Evolutionary conservation across 2,888 invertebrate genomes (phyloP), one percentile per base, ranked within the genome.

Genomic region (Synergus itoensis): DNA sequence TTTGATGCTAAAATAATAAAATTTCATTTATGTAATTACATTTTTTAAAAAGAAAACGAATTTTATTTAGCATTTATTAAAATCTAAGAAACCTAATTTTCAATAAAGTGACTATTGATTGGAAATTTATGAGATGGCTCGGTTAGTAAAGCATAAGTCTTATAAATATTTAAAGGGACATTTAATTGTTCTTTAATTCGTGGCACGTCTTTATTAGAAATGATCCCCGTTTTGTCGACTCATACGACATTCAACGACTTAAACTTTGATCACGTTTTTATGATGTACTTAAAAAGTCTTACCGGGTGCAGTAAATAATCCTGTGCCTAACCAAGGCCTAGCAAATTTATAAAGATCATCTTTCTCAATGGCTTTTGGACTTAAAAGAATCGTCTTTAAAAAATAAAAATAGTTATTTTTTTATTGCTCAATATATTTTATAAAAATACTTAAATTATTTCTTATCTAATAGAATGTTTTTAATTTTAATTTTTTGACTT

Each of bases 281-380:
- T 43, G 28, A 28, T 80, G 62, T 28, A 62, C 28, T 62, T 62
- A 62, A 62, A 62, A 28, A 62, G 60, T 76, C 84, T 85, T 78
- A 88, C 88, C 87, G 78, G 88, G 87, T 65, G 88, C 88, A 16
- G 87, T 86, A 78, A 89, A 87, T 81, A 89, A 84, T 80, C 88
- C 88, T 16, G 84, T 86, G 62, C 88, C 88, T 60, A 87, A 41
- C 87, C 87, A 88, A 78, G 87, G 88, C 57, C 83, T 80, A 21
- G 73, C 75, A 73, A 87, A 86, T 77, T 84, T 86, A 80, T 86
- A 86, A 45, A 87, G 78, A 11, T 86, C 84, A 28, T 85, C 86
- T 69, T 89, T 89, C 21, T 88, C 87, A 45, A 89, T 84, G n/a
- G 87, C 80, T 77, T 87, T 87, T 60, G 84, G 86, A 81, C 87